Percentiles rank a stretch among this genome's conserved stretches.
phyloP scores from a whole-genome alignment of 2,888 invertebrate species.

The Chelonus formosanus region DNA sequence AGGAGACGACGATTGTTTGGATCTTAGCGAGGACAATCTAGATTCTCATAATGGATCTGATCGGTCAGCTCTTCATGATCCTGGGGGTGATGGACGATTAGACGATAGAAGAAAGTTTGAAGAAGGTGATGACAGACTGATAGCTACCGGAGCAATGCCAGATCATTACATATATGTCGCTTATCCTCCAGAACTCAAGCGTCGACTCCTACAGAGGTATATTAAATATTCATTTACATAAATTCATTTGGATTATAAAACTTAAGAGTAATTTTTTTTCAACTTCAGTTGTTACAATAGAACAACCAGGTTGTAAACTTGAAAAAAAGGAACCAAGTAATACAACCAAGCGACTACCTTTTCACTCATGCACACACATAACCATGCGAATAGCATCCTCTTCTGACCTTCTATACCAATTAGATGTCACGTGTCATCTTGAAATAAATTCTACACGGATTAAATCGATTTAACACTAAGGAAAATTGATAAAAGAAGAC shows the following conservation, averaged over 20 bases:
- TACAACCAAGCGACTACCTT: conserved; percentile 13
- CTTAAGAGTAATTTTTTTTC: conserved; percentile 32
- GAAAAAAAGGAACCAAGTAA: conserved; percentile 1
- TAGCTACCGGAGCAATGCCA: conserved; percentile 54
- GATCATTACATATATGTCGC: conserved; percentile 86
- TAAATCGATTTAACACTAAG: not conserved
- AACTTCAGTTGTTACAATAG: conserved; percentile 81
- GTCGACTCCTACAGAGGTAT: conserved; percentile 83
- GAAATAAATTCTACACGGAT: conserved; percentile 18
- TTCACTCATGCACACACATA: conserved; percentile 28
- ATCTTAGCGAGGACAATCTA: conserved; percentile 62
- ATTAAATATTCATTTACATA: conserved; percentile 35
- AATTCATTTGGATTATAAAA: not conserved
- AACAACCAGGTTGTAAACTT: conserved; percentile 77
- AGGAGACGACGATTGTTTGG: conserved; percentile 75
- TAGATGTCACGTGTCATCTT: conserved; percentile 11
- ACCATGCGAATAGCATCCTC: conserved; percentile 21
- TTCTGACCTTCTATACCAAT: not conserved
- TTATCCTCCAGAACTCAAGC: conserved; percentile 86
- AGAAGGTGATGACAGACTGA: conserved; percentile 48
- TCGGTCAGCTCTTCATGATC: conserved; percentile 47
- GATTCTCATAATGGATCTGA: conserved; percentile 49
- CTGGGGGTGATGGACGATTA: conserved; percentile 47
- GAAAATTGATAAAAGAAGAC: not conserved
- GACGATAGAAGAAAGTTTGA: conserved; percentile 53